These are phyloP conservation scores for Corythoichthys intestinalis DNA, from an alignment of 2,113 vertebrate species.

Conservation along the genomic window DNA sequence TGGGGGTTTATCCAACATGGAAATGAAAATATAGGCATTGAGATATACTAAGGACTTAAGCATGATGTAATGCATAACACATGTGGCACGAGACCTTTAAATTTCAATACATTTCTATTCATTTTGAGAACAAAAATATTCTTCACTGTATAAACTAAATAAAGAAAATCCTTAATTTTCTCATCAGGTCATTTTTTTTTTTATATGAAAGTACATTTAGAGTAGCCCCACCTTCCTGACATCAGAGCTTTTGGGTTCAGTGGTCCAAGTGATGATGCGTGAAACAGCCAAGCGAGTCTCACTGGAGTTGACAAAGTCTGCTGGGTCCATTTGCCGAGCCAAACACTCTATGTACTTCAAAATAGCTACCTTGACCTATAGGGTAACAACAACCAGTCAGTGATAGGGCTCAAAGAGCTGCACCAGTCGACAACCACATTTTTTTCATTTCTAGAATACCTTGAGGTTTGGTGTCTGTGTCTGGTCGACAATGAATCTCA, in stretches of 20 bases:
- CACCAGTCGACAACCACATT: too few species aligned
- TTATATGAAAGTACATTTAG: not conserved
- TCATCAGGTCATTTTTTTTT: too few species aligned
- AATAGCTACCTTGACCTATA: conserved; percentile 95
- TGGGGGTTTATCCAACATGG: too few species aligned
- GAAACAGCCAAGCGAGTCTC: conserved; percentile 96
- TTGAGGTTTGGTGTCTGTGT: conserved; percentile 98
- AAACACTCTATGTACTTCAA: conserved; percentile 95
- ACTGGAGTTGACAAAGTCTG: conserved; percentile 96
- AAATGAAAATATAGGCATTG: too few species aligned
- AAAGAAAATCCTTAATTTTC: too few species aligned
- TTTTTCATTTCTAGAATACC: conserved; percentile 65
- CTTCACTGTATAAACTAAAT: too few species aligned
- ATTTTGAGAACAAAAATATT: too few species aligned
- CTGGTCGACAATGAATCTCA: conserved; percentile 99
- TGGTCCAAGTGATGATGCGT: conserved; percentile 99
- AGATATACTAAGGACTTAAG: too few species aligned
- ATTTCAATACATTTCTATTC: too few species aligned
- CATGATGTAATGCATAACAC: too few species aligned
- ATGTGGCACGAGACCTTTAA: too few species aligned
- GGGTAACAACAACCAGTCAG: conserved; percentile 1
- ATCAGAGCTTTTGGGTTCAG: conserved; percentile 98
- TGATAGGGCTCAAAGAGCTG: not conserved
- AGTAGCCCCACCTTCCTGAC: conserved; percentile 86
- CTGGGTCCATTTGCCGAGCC: conserved; percentile 94